These are phyloP conservation scores for Xiphorhynchus elegans DNA, from an alignment of 2,113 vertebrate species.

Conservation along the genomic window DNA sequence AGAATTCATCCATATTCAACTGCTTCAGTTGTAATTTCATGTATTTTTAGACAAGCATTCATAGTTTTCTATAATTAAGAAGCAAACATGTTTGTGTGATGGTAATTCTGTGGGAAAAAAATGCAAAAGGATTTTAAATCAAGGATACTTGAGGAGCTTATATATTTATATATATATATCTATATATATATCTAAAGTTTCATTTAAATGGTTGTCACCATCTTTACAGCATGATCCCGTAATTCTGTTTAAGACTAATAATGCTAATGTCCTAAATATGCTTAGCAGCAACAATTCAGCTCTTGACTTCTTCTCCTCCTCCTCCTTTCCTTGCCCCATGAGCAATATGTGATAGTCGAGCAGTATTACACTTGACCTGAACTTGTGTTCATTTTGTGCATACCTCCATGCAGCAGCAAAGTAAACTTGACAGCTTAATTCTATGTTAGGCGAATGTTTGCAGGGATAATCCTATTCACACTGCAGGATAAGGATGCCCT, in stretches of 20 bases:
- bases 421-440: slow-evolving; percentile 75
- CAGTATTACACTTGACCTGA: slow-evolving; percentile 44
- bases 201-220: not conserved
- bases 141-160: not conserved
- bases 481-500: slow-evolving; percentile 65
- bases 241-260: slow-evolving; percentile 6
- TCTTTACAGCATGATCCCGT: not conserved
- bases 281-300: not conserved
- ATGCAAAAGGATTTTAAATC: not conserved
- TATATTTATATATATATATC: not conserved
- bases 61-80: not conserved
- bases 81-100: not conserved
- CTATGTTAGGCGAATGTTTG: slow-evolving; percentile 70
- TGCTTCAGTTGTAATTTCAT: not conserved
- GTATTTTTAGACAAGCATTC: not conserved
- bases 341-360: slow-evolving; percentile 27
- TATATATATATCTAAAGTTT: not conserved
- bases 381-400: slow-evolving; percentile 49
- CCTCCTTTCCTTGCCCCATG: not conserved
- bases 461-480: slow-evolving; percentile 73
- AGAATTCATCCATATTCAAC: not conserved
- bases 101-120: not conserved
- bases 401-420: slow-evolving; percentile 10
- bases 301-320: not conserved
- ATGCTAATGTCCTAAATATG: not conserved